Percentiles rank a stretch among this genome's conserved stretches.
phyloP scores from a whole-genome alignment of 2,113 vertebrate species.

The Amphilophus citrinellus region DNA sequence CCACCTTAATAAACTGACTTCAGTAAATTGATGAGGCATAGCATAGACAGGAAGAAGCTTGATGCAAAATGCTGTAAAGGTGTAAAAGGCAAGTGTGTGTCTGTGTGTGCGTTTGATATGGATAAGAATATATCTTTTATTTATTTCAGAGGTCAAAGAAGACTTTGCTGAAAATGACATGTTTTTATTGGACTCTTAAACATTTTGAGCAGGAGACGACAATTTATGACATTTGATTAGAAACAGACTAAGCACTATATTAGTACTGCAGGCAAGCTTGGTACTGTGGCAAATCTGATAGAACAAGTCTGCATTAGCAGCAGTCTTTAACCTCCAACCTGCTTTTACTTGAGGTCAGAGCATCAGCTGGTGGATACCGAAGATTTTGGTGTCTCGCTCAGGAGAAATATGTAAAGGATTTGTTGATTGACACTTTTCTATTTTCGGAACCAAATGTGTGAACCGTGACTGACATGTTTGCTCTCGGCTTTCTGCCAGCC shows the following conservation, averaged over 20 bases:
- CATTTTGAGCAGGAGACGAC: no score
- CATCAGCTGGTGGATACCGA: neutral
- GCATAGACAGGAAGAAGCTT: neutral
- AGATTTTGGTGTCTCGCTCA: neutral
- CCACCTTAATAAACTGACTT: neutral
- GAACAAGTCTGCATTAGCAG: neutral
- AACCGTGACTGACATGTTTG: neutral
- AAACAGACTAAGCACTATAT: no score
- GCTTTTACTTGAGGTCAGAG: neutral
- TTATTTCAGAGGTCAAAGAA: no score
- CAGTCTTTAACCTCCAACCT: neutral
- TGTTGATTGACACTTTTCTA: neutral
- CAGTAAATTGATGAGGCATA: neutral
- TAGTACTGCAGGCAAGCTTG: no score
- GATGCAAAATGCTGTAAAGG: neutral
- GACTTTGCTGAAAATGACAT: no score
- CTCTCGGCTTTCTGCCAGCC: slow-evolving; percentile 6
- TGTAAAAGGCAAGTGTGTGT: neutral
- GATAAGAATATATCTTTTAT: no score
- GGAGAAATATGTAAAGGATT: neutral
- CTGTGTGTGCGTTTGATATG: no score
- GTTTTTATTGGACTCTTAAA: no score
- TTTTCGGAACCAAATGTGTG: slow-evolving; percentile 6
- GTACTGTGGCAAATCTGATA: neutral
- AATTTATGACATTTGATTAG: no score